Evolutionary conservation across 2,797 vertebrate species (phyloP).

Genomic region (Enteromius anoplus): DNA sequence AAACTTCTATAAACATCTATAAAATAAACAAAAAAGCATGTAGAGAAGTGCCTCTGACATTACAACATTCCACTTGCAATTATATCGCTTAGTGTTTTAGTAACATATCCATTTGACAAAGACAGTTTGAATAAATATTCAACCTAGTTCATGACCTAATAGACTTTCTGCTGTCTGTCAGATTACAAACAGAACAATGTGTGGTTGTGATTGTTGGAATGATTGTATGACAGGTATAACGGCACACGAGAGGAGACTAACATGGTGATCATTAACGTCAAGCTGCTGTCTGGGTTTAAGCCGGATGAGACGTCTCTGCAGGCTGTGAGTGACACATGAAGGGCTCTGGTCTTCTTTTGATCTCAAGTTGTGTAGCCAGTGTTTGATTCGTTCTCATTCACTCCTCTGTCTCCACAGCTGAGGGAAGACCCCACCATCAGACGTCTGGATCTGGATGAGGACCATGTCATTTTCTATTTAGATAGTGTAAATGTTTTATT

Average conservation of each 20-base stretch:
- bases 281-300: slow-evolving; percentile 75
- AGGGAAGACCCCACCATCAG: slow-evolving; percentile 63
- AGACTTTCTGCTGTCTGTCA: no score
- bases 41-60: no score
- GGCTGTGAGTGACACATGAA: slow-evolving; percentile 61
- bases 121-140: no score
- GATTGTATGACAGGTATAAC: slow-evolving; percentile 64
- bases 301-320: slow-evolving; percentile 63
- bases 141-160: no score
- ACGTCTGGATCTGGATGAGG: slow-evolving; percentile 72
- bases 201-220: no score
- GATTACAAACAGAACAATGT: no score
- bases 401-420: slow-evolving; percentile 60
- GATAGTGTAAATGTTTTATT: slow-evolving; percentile 54
- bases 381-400: slow-evolving; percentile 1
- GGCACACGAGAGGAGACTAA: slow-evolving; percentile 74
- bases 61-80: no score
- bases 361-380: slow-evolving; percentile 7
- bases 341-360: slow-evolving; percentile 31
- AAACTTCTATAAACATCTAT: no score
- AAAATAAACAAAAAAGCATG: no score
- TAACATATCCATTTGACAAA: no score
- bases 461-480: slow-evolving; percentile 74
- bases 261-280: slow-evolving; percentile 79
- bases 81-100: no score